These are phyloP conservation scores for Elgaria multicarinata DNA, from an alignment of 2,113 vertebrate species.

Conservation along the genomic window DNA sequence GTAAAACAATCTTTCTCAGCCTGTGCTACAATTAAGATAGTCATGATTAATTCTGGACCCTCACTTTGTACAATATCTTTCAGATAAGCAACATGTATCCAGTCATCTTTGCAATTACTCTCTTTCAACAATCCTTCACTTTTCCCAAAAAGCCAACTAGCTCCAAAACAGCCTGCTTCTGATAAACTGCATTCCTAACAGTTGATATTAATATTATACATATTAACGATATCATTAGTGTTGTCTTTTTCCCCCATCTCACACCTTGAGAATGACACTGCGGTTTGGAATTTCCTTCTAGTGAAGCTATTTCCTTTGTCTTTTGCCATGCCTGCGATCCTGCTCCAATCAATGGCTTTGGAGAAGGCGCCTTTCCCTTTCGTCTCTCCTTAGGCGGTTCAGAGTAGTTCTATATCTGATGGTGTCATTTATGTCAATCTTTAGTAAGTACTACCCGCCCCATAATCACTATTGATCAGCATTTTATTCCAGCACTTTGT, in stretches of 20 bases:
- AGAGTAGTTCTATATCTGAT: not conserved
- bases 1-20: not conserved
- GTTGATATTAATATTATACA: not conserved
- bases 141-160: not conserved
- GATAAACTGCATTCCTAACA: not conserved
- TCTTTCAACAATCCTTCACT: not conserved
- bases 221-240: not conserved
- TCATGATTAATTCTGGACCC: not conserved
- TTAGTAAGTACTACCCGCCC: not conserved
- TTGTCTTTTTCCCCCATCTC: not conserved
- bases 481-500: not conserved
- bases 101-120: not conserved
- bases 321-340: not conserved
- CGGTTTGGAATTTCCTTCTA: not conserved
- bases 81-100: not conserved
- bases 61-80: no score
- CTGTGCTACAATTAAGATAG: not conserved
- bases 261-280: not conserved
- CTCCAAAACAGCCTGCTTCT: not conserved
- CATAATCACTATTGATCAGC: not conserved
- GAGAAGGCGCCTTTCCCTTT: not conserved
- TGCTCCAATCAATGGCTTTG: not conserved
- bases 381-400: not conserved
- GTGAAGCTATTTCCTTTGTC: not conserved
- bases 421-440: not conserved